Evolutionary conservation across 2,888 invertebrate species (phyloP).

Genomic region (Cephus rjabovi): DNA sequence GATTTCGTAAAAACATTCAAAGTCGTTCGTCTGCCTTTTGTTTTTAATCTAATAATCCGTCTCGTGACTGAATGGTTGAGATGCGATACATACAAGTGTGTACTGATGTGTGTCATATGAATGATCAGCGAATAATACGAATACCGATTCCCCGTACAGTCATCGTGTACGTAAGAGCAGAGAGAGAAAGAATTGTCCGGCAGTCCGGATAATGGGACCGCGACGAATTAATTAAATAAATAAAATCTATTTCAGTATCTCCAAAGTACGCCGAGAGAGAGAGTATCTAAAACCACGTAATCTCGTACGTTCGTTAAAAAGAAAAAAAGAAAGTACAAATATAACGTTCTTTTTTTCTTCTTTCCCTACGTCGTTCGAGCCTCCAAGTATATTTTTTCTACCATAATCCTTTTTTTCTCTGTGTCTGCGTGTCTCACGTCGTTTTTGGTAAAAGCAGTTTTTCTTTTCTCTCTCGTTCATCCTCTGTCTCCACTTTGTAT

Average conservation of each 20-base stretch:
- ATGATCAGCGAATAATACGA: background rate
- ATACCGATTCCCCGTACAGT: background rate
- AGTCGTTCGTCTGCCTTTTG: background rate
- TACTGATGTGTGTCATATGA: background rate
- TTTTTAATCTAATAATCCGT: background rate
- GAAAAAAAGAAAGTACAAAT: background rate
- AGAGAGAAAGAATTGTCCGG: background rate
- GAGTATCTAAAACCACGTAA: background rate
- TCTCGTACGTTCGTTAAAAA: background rate
- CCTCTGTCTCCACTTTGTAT: background rate
- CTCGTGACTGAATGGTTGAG: background rate
- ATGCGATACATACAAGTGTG: background rate
- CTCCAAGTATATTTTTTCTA: background rate
- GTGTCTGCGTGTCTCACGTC: background rate
- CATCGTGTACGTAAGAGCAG: background rate
- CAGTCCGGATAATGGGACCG: background rate
- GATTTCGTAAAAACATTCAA: background rate
- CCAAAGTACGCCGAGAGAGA: background rate
- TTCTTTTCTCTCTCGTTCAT: background rate
- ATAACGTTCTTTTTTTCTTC: background rate
- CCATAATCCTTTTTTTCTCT: background rate
- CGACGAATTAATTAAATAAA: background rate
- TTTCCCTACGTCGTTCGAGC: background rate
- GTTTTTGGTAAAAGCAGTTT: background rate
- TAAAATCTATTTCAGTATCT: background rate